These are phyloP conservation scores for Nebria brevicollis DNA, from an alignment of 2,888 invertebrate genomes.

Conservation along the genomic window DNA sequence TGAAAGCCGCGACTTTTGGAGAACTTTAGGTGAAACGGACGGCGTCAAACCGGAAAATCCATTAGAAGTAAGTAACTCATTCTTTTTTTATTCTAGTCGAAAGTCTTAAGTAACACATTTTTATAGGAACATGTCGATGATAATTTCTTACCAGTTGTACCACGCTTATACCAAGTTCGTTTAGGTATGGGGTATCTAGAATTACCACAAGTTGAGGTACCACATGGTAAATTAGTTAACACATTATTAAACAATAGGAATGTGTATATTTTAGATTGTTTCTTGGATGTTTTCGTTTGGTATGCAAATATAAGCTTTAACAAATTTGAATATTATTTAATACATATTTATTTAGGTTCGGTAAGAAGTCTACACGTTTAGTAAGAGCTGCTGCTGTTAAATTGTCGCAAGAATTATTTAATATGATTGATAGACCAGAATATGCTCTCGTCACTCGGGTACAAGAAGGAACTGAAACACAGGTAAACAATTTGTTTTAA, in stretches of 20 bases:
- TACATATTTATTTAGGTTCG: constrained; percentile 75
- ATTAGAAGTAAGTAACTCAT: constrained; percentile 58
- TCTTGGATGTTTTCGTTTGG: constrained; percentile 95
- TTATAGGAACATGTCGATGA: constrained; percentile 77
- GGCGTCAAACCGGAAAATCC: constrained; percentile 65
- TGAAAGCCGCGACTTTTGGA: constrained; percentile 89
- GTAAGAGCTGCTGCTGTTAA: constrained; percentile 97
- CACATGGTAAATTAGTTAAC: constrained; percentile 80
- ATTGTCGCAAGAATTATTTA: constrained; percentile 94
- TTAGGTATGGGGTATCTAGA: constrained; percentile 99
- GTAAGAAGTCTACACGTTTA: constrained; percentile 94
- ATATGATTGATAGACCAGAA: constrained; percentile 90
- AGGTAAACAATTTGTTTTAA: constrained; percentile 63
- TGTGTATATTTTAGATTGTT: constrained; percentile 96
- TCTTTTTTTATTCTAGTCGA: constrained; percentile 51
- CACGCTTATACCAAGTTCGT: constrained; percentile 92
- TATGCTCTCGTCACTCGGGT: constrained; percentile 90
- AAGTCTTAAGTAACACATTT: not conserved
- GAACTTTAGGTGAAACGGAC: constrained; percentile 70
- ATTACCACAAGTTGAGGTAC: constrained; percentile 89
- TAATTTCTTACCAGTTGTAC: constrained; percentile 72
- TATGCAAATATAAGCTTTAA: constrained; percentile 55
- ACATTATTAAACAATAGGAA: constrained; percentile 86
- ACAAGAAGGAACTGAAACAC: constrained; percentile 91
- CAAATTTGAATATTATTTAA: constrained; percentile 13